Percentiles rank a stretch among this genome's conserved stretches.
These are phyloP conservation scores for Xenus cinereus DNA, from an alignment of 2,113 vertebrate species.

Conservation along the genomic window DNA sequence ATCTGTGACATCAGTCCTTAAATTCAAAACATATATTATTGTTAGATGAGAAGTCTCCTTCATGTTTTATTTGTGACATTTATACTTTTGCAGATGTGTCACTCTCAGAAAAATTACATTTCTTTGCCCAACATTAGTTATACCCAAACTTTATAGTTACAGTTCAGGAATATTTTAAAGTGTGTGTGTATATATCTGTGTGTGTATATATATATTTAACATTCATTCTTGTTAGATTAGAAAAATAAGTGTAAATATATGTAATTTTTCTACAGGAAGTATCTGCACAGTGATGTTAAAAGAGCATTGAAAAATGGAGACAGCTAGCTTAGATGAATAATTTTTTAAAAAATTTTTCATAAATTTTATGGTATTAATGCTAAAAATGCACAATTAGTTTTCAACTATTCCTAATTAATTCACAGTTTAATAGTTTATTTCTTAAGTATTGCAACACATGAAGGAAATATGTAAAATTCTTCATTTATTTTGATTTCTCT, in stretches of 20 bases:
- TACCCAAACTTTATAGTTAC: neutral
- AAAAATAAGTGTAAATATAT: neutral
- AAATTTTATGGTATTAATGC: neutral
- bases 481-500: neutral
- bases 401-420: neutral
- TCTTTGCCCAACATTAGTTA: neutral
- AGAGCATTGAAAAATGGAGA: neutral
- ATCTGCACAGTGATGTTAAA: neutral
- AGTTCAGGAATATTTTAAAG: neutral
- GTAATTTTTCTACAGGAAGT: neutral
- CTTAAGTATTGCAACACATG: neutral
- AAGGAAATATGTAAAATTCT: neutral
- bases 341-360: neutral
- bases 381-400: neutral
- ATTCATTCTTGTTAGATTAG: neutral
- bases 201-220: neutral
- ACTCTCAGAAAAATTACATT: neutral
- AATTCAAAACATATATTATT: neutral
- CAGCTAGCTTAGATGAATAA: neutral
- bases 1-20: neutral
- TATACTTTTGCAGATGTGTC: neutral
- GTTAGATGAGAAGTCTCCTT: neutral
- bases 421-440: neutral
- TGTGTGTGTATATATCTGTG: neutral
- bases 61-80: neutral